Percentiles rank a stretch among this genome's conserved stretches.
Conservation (phyloP, 2,113 vertebrate species). For the Chroicocephalus ridibundus region DNA sequence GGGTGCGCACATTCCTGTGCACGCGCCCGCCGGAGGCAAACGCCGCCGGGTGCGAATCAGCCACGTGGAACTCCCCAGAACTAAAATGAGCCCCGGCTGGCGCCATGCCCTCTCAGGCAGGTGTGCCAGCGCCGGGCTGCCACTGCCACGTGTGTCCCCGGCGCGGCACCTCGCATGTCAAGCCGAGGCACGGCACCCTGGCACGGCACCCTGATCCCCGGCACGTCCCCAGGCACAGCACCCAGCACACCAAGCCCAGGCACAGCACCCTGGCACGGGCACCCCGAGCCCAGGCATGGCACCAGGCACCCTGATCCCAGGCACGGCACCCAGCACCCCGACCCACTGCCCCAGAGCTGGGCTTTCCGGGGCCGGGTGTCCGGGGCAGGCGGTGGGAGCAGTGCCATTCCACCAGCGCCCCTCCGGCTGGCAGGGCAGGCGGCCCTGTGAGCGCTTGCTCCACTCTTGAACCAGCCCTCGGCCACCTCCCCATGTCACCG, state of each 20-base stretch:
- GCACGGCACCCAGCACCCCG: background rate
- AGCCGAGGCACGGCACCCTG: background rate
- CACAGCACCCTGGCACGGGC: background rate
- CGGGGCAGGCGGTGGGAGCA: background rate
- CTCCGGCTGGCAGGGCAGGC: background rate
- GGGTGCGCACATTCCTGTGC: background rate
- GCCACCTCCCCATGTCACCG: rapidly evolving
- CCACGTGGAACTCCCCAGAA: background rate
- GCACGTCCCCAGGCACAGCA: too few species aligned
- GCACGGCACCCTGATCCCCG: background rate
- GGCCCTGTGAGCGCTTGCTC: background rate
- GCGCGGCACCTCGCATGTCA: background rate
- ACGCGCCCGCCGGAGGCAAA: rapidly evolving
- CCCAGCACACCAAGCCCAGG: background rate
- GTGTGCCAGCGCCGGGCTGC: background rate
- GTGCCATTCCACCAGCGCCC: background rate
- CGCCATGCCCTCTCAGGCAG: background rate
- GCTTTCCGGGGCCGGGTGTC: background rate
- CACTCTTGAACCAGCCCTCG: rapidly evolving
- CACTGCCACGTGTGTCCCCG: background rate
- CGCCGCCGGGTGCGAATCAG: too few species aligned
- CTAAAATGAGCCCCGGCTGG: background rate
- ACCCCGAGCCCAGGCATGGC: background rate
- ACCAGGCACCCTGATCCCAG: too few species aligned
- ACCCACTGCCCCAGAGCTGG: background rate